Evolutionary conservation across 64 coral and sea anemone species (phyloP), one percentile per base, ranked within the genome.

Genomic region (Stichodactyla helianthus): DNA sequence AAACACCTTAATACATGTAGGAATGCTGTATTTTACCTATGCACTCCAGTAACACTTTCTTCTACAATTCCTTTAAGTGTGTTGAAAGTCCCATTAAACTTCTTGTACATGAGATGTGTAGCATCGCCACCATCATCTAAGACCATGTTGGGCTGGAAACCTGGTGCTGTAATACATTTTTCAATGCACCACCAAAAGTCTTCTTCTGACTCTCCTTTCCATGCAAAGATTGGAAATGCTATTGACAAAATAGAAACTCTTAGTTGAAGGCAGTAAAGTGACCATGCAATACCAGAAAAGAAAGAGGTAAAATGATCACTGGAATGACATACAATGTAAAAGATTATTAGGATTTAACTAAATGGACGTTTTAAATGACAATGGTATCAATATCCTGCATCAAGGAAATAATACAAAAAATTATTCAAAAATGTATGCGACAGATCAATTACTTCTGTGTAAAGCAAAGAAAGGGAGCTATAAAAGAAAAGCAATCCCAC

Each of bases 101-200:
- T 99, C 93, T 99, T 99, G 51, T 99, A 99, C 93, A 99, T 90
- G 22, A 99, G 78, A 92, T 99, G 97, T 85, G 97, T 99, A 1
- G 97, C 89, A 95, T 99, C 97, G 28, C 97, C 97, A 14, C 97
- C 97, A 59, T 99, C 97, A 91, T 99, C 97, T 15, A 99, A 85
- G 7, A 99, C 93, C 97, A 99, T 99, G 67, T 99, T 99, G 4
- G 97, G 88, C 20, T 99, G 93, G 87, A 89, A 99, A 23, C 93
- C 93, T 50, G 91, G 87, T 52, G 97, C 83, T 14, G 93, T 99
- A 71, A 99, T 99, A 18, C 97, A 99, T 71, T 99, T 91, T 85
- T 99, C 97, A 83, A 99, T 99, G 55, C 97, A 99, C 97, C 97
- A 99, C 97, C 97, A 99, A 27, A 99, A 99, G 18, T 99, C 97